Evolutionary conservation across 2,888 invertebrate species (phyloP).

Genomic region (Apantesis nais): DNA sequence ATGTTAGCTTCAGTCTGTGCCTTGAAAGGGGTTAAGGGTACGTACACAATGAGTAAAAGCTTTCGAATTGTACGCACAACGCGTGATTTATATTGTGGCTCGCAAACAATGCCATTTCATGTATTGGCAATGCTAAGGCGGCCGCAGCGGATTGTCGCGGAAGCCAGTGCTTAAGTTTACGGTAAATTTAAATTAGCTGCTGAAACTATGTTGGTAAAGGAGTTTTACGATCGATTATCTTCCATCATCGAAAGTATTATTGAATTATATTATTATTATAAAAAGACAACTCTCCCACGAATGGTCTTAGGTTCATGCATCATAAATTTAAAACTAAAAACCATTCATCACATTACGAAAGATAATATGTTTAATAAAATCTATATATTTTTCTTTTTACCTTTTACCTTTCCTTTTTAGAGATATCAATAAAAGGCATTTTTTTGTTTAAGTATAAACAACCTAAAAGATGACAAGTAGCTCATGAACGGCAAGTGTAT

Average conservation of each 20-base stretch:
- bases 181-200: constrained; percentile 81
- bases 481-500: background rate
- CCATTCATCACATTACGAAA: background rate
- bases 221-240: constrained; percentile 47
- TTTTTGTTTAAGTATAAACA: too few species aligned
- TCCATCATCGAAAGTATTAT: constrained; percentile 11
- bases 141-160: constrained; percentile 67
- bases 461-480: too few species aligned
- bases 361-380: too few species aligned
- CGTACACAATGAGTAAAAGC: constrained; percentile 58
- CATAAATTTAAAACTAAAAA: background rate
- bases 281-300: too few species aligned
- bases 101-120: constrained; percentile 74
- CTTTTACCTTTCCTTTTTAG: too few species aligned
- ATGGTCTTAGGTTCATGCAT: background rate
- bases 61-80: constrained; percentile 55
- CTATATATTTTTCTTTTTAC: too few species aligned
- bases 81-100: constrained; percentile 82
- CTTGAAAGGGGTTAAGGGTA: constrained; percentile 59
- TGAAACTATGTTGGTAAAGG: constrained; percentile 65
- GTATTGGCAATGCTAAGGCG: constrained; percentile 58
- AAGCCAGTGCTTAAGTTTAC: constrained; percentile 72
- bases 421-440: background rate
- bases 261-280: too few species aligned
- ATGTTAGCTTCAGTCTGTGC: constrained; percentile 43